Percentiles rank a stretch among this genome's conserved stretches.
These are phyloP conservation scores for Euschistus heros DNA, from an alignment of 1,140 invertebrate species.

Conservation along the genomic window DNA sequence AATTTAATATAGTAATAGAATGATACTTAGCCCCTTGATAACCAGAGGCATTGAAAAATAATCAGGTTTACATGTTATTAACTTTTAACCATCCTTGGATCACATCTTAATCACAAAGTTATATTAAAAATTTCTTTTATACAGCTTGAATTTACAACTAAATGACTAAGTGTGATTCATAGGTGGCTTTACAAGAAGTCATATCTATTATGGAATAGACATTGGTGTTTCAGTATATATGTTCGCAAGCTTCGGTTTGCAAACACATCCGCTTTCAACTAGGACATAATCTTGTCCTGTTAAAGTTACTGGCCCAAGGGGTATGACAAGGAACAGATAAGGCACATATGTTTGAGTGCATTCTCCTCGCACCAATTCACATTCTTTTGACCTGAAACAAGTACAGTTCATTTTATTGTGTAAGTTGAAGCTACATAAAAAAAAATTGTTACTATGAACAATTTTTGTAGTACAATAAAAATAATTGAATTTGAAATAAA, in stretches of 20 bases:
- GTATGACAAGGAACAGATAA: conserved; percentile 81
- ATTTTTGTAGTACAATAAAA: no score
- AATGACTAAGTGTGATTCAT: neutral
- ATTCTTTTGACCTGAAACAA: conserved; percentile 64
- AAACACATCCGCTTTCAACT: conserved; percentile 84
- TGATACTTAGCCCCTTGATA: no score
- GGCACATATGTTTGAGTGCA: conserved; percentile 88
- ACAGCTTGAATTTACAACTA: neutral
- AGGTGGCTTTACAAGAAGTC: neutral
- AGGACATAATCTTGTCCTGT: conserved; percentile 86
- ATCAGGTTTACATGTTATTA: no score
- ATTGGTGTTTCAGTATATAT: no score
- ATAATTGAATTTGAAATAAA: no score
- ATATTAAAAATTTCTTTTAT: neutral
- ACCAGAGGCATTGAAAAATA: no score
- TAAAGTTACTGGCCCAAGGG: conserved; percentile 76
- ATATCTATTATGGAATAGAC: neutral
- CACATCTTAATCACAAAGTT: no score
- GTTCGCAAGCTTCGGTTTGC: conserved; percentile 58
- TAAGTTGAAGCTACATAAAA: no score
- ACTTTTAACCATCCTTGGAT: no score
- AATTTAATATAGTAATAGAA: no score
- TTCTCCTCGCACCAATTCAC: conserved; percentile 74
- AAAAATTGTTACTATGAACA: no score
- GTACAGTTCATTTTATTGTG: neutral